These are phyloP conservation scores for Recurvirostra avosetta DNA, from an alignment of 2,113 vertebrate species.

Conservation along the genomic window DNA sequence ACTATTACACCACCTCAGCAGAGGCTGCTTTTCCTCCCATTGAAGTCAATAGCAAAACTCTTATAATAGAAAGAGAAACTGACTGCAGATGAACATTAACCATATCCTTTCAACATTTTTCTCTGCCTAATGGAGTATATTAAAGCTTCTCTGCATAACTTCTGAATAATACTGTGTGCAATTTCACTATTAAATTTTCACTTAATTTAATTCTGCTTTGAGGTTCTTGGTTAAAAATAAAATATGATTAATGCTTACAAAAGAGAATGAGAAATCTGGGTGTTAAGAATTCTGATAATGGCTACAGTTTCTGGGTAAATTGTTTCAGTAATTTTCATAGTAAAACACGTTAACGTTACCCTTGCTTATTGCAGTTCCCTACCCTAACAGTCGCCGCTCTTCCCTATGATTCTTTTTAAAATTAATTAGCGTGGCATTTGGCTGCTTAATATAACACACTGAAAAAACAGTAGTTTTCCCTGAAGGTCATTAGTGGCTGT, in stretches of 20 bases:
- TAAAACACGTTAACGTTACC: neutral
- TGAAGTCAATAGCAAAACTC: conserved; percentile 8
- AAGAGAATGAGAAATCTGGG: conserved; percentile 15
- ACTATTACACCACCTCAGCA: neutral
- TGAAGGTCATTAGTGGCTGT: neutral
- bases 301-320: conserved; percentile 37
- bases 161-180: conserved; percentile 31
- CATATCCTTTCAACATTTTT: conserved; percentile 51
- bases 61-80: neutral
- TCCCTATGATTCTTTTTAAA: neutral
- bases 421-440: neutral
- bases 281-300: conserved; percentile 38
- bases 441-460: neutral
- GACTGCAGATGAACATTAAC: conserved; percentile 28
- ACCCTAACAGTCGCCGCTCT: neutral
- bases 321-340: conserved; percentile 37
- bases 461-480: neutral
- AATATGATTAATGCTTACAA: conserved; percentile 59
- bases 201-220: conserved; percentile 62
- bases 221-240: conserved; percentile 64
- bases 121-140: conserved; percentile 57
- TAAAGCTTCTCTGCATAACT: conserved; percentile 47
- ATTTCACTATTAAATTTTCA: conserved; percentile 64
- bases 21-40: neutral
- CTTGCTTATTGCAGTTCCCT: neutral